These are phyloP conservation scores for Macrochelys suwanniensis DNA, from an alignment of 2,797 vertebrate genomes.

Conservation along the genomic window DNA sequence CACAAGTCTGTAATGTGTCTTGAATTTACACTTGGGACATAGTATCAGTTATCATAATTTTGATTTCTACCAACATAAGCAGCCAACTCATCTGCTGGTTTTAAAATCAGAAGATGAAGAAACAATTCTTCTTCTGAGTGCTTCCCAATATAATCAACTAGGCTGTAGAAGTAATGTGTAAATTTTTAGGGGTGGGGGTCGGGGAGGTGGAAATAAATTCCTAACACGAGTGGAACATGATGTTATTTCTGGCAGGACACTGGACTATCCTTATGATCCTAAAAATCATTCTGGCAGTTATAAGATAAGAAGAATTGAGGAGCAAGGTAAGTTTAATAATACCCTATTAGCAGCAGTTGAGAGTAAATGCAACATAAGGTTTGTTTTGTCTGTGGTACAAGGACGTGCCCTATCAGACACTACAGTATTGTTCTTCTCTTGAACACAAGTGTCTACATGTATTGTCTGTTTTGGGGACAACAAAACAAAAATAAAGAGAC, in stretches of 20 bases:
- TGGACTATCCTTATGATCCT: conserved; percentile 79
- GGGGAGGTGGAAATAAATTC: conserved; percentile 61
- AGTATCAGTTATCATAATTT: conserved; percentile 50
- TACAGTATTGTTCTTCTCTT: conserved; percentile 74
- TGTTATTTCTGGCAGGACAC: conserved; percentile 74
- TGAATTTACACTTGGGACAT: conserved; percentile 72
- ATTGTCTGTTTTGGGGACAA: conserved; percentile 80
- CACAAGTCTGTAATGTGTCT: conserved; percentile 75
- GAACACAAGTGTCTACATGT: conserved; percentile 79
- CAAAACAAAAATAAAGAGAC: conserved; percentile 80
- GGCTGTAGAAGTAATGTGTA: conserved; percentile 57
- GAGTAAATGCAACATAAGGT: conserved; percentile 87
- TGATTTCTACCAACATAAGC: conserved; percentile 59
- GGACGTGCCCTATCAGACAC: conserved; percentile 80
- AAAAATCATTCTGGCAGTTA: conserved; percentile 78
- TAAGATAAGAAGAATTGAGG: conserved; percentile 80
- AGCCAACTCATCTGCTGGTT: conserved; percentile 50
- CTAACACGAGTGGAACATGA: conserved; percentile 59
- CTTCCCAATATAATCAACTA: conserved; percentile 53
- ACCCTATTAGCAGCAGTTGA: conserved; percentile 85
- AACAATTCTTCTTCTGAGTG: conserved; percentile 49
- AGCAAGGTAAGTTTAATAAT: conserved; percentile 84
- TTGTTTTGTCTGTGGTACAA: conserved; percentile 87
- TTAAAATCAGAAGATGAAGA: conserved; percentile 43
- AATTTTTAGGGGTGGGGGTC: conserved; percentile 28